Conservation (phyloP, 2,888 invertebrate species). For the Hoplodrina ambigua region DNA sequence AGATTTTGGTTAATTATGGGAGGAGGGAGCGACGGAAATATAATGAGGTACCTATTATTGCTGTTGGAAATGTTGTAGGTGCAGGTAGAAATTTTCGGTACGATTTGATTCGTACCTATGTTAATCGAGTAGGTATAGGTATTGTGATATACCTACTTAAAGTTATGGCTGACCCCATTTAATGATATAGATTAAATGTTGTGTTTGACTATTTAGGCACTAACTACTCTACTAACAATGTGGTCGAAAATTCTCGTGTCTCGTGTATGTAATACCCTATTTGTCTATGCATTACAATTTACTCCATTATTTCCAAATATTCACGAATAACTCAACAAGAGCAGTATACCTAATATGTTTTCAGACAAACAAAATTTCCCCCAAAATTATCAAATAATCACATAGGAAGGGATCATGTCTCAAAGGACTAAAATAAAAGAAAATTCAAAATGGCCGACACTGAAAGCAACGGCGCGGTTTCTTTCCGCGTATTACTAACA, state of each 20-base stretch:
- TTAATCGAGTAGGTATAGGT: too few species aligned
- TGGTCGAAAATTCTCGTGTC: too few species aligned
- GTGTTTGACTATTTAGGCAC: too few species aligned
- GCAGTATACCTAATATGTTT: slow-evolving; percentile 2
- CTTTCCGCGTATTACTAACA: slow-evolving; percentile 89
- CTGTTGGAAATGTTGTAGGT: background rate
- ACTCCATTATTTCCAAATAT: background rate
- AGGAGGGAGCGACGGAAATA: background rate
- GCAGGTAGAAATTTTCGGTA: background rate
- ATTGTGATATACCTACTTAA: too few species aligned
- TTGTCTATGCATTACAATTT: background rate
- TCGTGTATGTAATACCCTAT: too few species aligned
- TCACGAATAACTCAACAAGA: background rate
- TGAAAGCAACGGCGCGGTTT: slow-evolving; percentile 81
- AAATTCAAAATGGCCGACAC: slow-evolving; percentile 87
- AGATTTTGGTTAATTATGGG: slow-evolving; percentile 5
- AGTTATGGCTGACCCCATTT: too few species aligned
- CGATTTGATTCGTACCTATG: too few species aligned
- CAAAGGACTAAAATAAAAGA: slow-evolving; percentile 71
- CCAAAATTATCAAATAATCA: slow-evolving; percentile 56
- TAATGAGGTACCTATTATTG: background rate
- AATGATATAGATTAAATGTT: too few species aligned
- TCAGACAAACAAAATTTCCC: slow-evolving; percentile 14
- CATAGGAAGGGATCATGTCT: slow-evolving; percentile 62
- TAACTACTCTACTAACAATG: too few species aligned